These are phyloP conservation scores for Drosophila borealis DNA, from an alignment of 2,888 invertebrate genomes.

Conservation along the genomic window DNA sequence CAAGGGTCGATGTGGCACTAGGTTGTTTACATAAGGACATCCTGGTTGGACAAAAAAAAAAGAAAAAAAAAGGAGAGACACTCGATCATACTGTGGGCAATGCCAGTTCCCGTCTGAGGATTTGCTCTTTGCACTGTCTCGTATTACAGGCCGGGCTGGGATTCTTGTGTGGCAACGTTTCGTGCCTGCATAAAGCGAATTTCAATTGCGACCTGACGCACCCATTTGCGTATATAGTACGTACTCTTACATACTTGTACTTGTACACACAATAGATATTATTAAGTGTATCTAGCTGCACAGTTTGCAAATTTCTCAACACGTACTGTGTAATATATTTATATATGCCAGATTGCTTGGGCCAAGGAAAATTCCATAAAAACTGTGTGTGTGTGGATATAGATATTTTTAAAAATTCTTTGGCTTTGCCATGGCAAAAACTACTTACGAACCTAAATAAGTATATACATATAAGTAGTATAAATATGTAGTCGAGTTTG, in stretches of 20 bases:
- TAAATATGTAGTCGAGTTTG: constrained; percentile 19
- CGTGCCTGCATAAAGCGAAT: constrained; percentile 17
- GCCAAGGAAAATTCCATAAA: constrained; percentile 9
- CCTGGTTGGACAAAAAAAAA: constrained; percentile 10
- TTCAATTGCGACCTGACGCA: constrained; percentile 9
- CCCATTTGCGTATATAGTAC: constrained; percentile 1
- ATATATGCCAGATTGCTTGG: constrained; percentile 2
- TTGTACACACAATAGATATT: constrained; percentile 1
- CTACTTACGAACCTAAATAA: constrained; percentile 37
- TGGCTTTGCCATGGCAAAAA: constrained; percentile 25
- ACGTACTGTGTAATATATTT: background rate
- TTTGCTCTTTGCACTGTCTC: constrained; percentile 13
- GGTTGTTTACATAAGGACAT: constrained; percentile 32
- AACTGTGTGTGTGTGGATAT: constrained; percentile 11
- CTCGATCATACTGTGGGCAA: constrained; percentile 35
- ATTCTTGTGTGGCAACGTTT: constrained; percentile 20
- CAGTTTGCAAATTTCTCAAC: constrained; percentile 10
- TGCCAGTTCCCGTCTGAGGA: constrained; percentile 5
- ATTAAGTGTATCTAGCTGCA: constrained; percentile 16
- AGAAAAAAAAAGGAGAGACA: constrained; percentile 7
- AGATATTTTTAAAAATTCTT: constrained; percentile 49
- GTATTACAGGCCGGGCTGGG: constrained; percentile 36
- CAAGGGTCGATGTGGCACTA: constrained; percentile 9
- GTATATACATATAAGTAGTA: constrained; percentile 12
- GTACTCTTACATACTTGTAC: background rate